A percentile compares a stretch with the other conserved stretches of the same genome.
Evolutionary conservation across 2,113 vertebrate species (phyloP).

Genomic region (Edolisoma coerulescens): DNA sequence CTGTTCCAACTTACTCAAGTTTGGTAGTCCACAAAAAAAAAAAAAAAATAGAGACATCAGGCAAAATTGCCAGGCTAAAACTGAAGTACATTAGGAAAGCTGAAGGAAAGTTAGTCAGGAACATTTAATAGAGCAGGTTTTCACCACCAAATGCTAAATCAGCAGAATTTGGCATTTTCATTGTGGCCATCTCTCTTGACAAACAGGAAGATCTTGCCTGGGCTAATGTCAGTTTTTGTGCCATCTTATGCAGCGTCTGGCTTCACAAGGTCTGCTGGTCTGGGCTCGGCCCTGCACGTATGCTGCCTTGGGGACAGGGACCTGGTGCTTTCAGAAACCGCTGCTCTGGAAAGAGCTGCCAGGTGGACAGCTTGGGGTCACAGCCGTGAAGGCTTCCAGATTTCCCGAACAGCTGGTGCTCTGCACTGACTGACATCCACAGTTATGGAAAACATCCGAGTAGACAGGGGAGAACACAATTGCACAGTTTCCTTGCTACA

Average conservation of each 20-base stretch:
- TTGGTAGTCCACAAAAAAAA: not conserved
- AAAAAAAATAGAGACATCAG: not conserved
- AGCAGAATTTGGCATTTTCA: not conserved
- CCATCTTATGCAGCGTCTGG: accelerated
- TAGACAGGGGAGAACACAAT: not conserved
- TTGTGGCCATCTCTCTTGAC: accelerated
- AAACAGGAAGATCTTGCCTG: not conserved
- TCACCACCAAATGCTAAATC: not conserved
- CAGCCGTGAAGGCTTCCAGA: not conserved
- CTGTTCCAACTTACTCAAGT: not conserved
- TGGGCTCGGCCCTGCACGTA: not conserved
- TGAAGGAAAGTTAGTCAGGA: not conserved
- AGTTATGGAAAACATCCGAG: not conserved
- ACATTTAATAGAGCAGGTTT: not conserved
- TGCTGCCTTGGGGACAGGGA: not conserved
- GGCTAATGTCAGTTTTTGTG: not conserved
- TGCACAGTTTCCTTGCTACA: not conserved
- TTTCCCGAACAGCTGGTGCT: constrained; percentile 6
- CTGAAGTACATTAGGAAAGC: not conserved
- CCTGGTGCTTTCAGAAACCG: not conserved
- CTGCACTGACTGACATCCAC: not conserved
- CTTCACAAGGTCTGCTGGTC: not conserved
- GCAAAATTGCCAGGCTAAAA: not conserved
- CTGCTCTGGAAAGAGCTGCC: not conserved
- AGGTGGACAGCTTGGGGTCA: not conserved